Base-by-base conservation (phyloP, 2,888 invertebrate species). In the Minunthozetes semirufus region DNA sequence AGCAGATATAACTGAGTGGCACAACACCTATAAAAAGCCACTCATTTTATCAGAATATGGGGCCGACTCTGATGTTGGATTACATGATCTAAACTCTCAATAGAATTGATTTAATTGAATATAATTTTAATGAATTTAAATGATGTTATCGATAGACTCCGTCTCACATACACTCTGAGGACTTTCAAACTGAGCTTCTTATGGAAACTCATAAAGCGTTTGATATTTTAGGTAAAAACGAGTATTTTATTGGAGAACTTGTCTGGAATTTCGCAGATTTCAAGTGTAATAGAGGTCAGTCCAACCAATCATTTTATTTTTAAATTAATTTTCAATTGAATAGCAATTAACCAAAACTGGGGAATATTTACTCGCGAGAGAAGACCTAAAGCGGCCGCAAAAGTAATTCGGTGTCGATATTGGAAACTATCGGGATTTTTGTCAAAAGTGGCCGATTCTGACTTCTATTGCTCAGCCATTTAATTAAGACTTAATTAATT, bases 181-280 rank as follows among this genome's bases (percentile, higher is more conserved):
- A 98, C 81, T 99, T 91, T 82, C 98, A 99, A 84, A 87, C 88
- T 0, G 88, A 90, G 63, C 83, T 94, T 73, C 86, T 96, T 82
- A 88, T 90, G 0, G 88, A 90, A 80, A 94, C 96, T 81, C 97
- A 98, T 82, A 87, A 89, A 81, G 94, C 93, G 0, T 97, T 98
- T 81, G 98, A 98, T 82, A 83, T 84, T n/a, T 25, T 70, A 9
- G 27, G 27, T 29, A 8, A 68, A 8, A 25, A 79, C 73, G 77
- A 77, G n/a, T 84, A 90, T 84, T 92, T 98, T 80, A 88, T 93
- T 33, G 98, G 98, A 4, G 98, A 98, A 85, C 94, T 97, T 86
- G 92, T 97, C 63, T 98, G 98, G 98, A 98, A 98, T 84, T 98
- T 98, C 84, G 98, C 98, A 0, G 98, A 98, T 83, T 99, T 98